A percentile compares a stretch with the other conserved stretches of the same genome.
phyloP scores from a whole-genome alignment of 92 coral and sea anemone genomes.

The Zoanthus solanderi region DNA sequence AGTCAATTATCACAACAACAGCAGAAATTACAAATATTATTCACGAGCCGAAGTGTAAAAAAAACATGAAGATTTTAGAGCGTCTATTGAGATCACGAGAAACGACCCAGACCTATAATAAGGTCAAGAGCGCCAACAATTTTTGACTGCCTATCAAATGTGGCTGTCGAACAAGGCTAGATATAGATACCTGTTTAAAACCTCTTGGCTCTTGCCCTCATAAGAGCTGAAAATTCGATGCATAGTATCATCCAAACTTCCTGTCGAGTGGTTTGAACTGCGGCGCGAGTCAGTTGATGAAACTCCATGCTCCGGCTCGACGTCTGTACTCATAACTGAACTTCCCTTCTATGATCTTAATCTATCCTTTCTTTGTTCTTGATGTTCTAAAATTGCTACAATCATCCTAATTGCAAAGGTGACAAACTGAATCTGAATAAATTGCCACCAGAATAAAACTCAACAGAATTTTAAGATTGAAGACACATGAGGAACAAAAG shows the following conservation, averaged over 20 bases:
- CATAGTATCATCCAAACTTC: constrained; percentile 84
- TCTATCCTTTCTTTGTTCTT: constrained; percentile 5
- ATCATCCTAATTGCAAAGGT: not conserved
- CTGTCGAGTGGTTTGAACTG: constrained; percentile 66
- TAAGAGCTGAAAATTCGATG: constrained; percentile 72
- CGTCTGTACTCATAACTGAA: constrained; percentile 35
- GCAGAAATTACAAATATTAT: constrained; percentile 23
- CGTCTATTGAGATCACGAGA: constrained; percentile 21
- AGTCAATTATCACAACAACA: constrained; percentile 36
- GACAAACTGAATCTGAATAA: not conserved
- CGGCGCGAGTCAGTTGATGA: constrained; percentile 41
- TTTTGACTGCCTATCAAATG: constrained; percentile 42
- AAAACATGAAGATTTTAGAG: constrained; percentile 1
- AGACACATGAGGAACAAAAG: not conserved
- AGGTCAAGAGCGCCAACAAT: constrained; percentile 54
- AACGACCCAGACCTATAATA: constrained; percentile 30
- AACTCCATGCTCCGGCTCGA: constrained; percentile 40
- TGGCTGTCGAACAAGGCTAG: constrained; percentile 1
- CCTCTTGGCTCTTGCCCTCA: constrained; percentile 65
- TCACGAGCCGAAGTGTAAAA: constrained; percentile 38
- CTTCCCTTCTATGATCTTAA: not conserved
- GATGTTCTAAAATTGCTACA: constrained; percentile 17
- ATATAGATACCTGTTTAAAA: constrained; percentile 75
- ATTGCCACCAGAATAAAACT: constrained; percentile 25
- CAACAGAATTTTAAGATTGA: not conserved